Base-by-base conservation (phyloP, 2,888 invertebrate genomes). In the Nyleta sp. region DNA sequence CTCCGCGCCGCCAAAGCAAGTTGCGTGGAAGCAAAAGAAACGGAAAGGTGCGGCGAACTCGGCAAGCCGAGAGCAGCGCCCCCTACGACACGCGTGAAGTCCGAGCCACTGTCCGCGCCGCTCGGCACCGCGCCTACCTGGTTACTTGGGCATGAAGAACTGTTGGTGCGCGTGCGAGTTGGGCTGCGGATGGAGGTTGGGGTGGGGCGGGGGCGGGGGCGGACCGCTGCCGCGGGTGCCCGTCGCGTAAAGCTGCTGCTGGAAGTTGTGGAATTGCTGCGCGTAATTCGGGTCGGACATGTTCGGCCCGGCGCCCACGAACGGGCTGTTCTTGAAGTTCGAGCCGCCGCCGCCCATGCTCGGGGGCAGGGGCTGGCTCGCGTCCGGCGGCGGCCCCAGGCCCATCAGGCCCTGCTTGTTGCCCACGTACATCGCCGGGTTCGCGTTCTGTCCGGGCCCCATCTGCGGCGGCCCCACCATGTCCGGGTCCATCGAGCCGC, bases 251-350 rank as follows among this genome's bases (percentile, higher is more conserved):
- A 98, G 92, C 91, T 97, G 97, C 91, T 98, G 98, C 90, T 98
- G 98, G 92, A 98, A 98, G 92, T 97, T 96, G 91, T 97, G 97
- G 92, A 96, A 98, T 93, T 97, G 97, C 91, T 97, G 97, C 87
- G 97, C 97, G 92, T 98, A 98, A 90, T 96, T 96, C 11, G 97
- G 96, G 91, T 98, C 97, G 50, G 95, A 95, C 73, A 97, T 96
- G 24, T 95, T 95, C 7, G 96, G 96, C 24, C 96, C 96, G 70
- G 96, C 95, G 89, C 96, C 97, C 75, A 94, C 94, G 83, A 96
- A 95, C 3, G 94, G 93, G 42, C 92, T 91, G 82, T 94, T 95
- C 89, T 95, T 95, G 91, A 95, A 96, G 80, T 93, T 94, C 44
- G 92, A 53, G 57, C 86, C 89, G 78, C 93, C 93, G 53, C 95